phyloP scores from a whole-genome alignment of 1,140 invertebrate genomes.

The Drosophila sproati region DNA sequence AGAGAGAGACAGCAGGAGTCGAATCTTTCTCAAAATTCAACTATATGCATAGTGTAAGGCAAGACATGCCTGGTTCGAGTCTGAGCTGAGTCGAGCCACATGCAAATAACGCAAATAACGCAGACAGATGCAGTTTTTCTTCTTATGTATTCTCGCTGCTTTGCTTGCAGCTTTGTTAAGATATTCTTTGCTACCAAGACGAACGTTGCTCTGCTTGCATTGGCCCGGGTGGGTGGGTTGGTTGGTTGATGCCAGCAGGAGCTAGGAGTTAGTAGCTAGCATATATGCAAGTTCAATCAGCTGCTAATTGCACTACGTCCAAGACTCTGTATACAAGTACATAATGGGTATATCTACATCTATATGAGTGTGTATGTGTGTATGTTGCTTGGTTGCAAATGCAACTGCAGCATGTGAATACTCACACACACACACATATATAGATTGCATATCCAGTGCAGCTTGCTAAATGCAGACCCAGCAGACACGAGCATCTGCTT shows the following conservation, averaged over 20 bases:
- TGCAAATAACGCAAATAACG: slow-evolving; percentile 82
- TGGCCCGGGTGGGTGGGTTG: no score
- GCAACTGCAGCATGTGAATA: slow-evolving; percentile 27
- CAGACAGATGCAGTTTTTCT: slow-evolving; percentile 82
- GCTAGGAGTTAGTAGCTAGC: slow-evolving; percentile 38
- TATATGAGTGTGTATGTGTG: background rate
- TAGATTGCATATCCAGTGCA: background rate
- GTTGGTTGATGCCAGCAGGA: slow-evolving; percentile 49
- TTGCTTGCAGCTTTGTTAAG: slow-evolving; percentile 69
- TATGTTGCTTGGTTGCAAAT: slow-evolving; percentile 6
- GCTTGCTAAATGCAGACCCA: background rate
- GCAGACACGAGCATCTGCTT: no score
- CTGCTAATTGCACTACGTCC: slow-evolving; percentile 77
- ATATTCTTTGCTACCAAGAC: slow-evolving; percentile 79
- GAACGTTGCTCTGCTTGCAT: slow-evolving; percentile 35
- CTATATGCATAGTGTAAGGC: slow-evolving; percentile 70
- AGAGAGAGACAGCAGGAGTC: slow-evolving; percentile 51
- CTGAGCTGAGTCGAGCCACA: slow-evolving; percentile 55
- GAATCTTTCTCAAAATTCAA: slow-evolving; percentile 83
- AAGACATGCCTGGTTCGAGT: slow-evolving; percentile 73
- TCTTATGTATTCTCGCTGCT: slow-evolving; percentile 70
- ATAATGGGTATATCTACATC: slow-evolving; percentile 1
- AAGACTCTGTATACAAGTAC: slow-evolving; percentile 35
- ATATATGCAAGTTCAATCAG: slow-evolving; percentile 76
- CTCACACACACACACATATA: background rate